These are phyloP conservation scores for Ochotona curzoniae DNA, from an alignment of 2,113 vertebrate genomes.

Conservation along the genomic window DNA sequence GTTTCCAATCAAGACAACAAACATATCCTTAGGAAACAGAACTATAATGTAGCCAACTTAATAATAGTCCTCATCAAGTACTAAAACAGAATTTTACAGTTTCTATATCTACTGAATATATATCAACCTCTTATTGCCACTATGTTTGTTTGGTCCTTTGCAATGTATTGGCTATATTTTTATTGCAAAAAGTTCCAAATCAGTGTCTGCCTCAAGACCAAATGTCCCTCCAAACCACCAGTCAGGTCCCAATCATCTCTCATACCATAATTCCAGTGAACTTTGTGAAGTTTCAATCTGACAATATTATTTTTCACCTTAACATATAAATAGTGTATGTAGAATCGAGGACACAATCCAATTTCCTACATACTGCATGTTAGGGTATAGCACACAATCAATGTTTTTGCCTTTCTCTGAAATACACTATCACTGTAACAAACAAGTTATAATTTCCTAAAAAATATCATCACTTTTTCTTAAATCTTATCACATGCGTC, in stretches of 20 bases:
- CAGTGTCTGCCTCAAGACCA: neutral
- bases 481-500: neutral
- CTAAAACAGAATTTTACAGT: slow-evolving; percentile 35
- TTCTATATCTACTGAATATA: neutral
- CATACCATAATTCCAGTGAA: neutral
- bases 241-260: neutral
- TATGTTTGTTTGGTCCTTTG: neutral
- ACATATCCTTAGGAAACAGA: neutral
- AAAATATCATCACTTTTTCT: neutral
- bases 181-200: neutral
- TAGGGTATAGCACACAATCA: neutral
- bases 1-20: slow-evolving; percentile 28
- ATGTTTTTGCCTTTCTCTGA: slow-evolving; percentile 11
- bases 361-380: neutral
- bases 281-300: slow-evolving; percentile 2
- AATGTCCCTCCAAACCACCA: neutral
- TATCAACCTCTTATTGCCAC: neutral
- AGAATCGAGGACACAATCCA: neutral
- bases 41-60: slow-evolving; percentile 9
- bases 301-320: slow-evolving; percentile 10
- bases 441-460: neutral
- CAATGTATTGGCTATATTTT: neutral
- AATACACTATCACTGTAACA: neutral
- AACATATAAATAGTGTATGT: neutral
- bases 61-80: slow-evolving; percentile 7